Base-by-base conservation (phyloP, 2,797 vertebrate species). In the Phataginus tetradactyla region DNA sequence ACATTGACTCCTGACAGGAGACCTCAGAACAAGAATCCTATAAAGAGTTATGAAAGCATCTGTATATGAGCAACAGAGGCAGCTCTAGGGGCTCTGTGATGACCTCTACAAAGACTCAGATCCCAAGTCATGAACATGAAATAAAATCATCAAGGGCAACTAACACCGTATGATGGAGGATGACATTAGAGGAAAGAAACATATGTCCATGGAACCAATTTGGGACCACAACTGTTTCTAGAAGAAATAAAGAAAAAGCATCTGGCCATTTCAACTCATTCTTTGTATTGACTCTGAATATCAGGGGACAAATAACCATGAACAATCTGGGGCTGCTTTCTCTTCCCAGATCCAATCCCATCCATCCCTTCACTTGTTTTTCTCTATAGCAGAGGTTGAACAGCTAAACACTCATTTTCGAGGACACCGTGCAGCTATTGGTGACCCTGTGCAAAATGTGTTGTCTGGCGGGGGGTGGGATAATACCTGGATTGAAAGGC, bases 241-340 rank as follows among this genome's bases (percentile, higher is more conserved):
- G 94, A 96, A 85, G 69, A 98, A 98, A 90, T 49, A 91, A 97
- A 97, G 64, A 84, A 0, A 94, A 92, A 96, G 78, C 51, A 29
- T 69, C 72, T 91, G 59, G 85, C 13, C 37, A 96, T 97, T 96
- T 98, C 93, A 96, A 95, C 91, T 98, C 97, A 97, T 98, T 98
- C 93, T 97, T 92, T 78, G 71, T 97, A 94, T 21, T 91, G 85
- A 88, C 92, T 95, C 68, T 91, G 77, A 97, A 97, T 79, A 88
- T 57, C 61, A 71, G 59, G 66, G 29, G 39, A 63, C 61, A 91
- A 86, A 79, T 75, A 79, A 74, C 25, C 34, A 68, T 10, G 7
- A 90, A 81, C 10, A 20, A 94, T 86, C 49, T 80, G 57, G 27
- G 34, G n/a, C 14, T 74, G 18, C 75, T 71, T n/a, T 74, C 25